Conservation (phyloP, 1,140 invertebrate genomes). For the Drosophila truncata region DNA sequence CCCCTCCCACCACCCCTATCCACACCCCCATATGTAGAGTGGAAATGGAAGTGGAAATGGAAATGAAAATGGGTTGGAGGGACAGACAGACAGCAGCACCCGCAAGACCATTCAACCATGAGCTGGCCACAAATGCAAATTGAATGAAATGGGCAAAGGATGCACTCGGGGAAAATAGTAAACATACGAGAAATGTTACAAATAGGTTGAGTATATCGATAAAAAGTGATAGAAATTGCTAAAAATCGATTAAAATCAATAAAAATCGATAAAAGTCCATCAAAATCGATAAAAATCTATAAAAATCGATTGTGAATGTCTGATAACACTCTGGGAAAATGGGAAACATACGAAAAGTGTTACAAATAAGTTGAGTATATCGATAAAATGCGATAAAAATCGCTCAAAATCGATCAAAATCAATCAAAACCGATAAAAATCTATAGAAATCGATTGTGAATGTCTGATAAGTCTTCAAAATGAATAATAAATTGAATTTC, state of each 20-base stretch:
- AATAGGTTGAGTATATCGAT: not conserved
- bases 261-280: too few species aligned
- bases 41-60: slow-evolving; percentile 7
- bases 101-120: slow-evolving; percentile 75
- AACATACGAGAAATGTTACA: too few species aligned
- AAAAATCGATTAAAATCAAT: too few species aligned
- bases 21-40: slow-evolving; percentile 7
- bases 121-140: slow-evolving; percentile 72
- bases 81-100: slow-evolving; percentile 17
- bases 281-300: too few species aligned
- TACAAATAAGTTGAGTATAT: too few species aligned
- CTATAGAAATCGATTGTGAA: not conserved
- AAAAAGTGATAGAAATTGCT: not conserved
- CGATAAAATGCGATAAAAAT: not conserved
- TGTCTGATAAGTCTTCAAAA: not conserved
- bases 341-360: not conserved
- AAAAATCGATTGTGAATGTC: not conserved
- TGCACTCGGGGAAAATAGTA: slow-evolving; percentile 37
- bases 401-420: too few species aligned
- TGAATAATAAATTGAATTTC: not conserved
- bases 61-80: not conserved
- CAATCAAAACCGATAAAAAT: too few species aligned
- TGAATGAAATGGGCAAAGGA: slow-evolving; percentile 77
- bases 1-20: not conserved
- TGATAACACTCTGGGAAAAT: slow-evolving; percentile 26